Evolutionary conservation across 1,140 invertebrate species (phyloP).

Genomic region (Drosophila sturtevanti): DNA sequence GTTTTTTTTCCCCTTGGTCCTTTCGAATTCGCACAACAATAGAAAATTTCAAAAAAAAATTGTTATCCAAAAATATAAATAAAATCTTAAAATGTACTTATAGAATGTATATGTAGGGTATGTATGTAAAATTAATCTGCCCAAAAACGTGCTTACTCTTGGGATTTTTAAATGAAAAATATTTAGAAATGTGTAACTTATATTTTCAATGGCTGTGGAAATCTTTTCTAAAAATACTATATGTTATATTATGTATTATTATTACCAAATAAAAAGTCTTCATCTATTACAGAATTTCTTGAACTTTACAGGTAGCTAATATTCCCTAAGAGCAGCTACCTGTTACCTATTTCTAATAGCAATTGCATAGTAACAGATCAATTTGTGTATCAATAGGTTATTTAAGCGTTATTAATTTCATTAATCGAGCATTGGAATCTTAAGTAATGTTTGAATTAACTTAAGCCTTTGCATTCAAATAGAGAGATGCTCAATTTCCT

Average conservation of each 20-base stretch:
- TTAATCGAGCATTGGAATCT: background rate
- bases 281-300: too few relatives aligned
- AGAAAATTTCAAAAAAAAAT: background rate
- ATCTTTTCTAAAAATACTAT: too few relatives aligned
- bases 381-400: background rate
- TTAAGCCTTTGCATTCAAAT: slow-evolving; percentile 14
- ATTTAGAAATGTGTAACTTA: too few relatives aligned
- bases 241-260: too few relatives aligned
- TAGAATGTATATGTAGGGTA: background rate
- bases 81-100: background rate
- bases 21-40: background rate
- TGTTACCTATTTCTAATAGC: too few relatives aligned
- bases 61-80: background rate
- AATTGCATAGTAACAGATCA: background rate
- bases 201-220: too few relatives aligned
- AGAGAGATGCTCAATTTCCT: slow-evolving; percentile 35
- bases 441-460: background rate
- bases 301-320: too few relatives aligned
- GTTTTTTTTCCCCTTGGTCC: background rate
- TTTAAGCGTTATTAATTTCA: background rate
- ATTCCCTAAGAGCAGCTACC: too few relatives aligned
- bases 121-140: background rate
- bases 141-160: too few relatives aligned
- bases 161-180: too few relatives aligned
- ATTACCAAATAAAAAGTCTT: too few relatives aligned